phyloP scores from a whole-genome alignment of 2,113 vertebrate species.

The Oncorhynchus kisutch region DNA sequence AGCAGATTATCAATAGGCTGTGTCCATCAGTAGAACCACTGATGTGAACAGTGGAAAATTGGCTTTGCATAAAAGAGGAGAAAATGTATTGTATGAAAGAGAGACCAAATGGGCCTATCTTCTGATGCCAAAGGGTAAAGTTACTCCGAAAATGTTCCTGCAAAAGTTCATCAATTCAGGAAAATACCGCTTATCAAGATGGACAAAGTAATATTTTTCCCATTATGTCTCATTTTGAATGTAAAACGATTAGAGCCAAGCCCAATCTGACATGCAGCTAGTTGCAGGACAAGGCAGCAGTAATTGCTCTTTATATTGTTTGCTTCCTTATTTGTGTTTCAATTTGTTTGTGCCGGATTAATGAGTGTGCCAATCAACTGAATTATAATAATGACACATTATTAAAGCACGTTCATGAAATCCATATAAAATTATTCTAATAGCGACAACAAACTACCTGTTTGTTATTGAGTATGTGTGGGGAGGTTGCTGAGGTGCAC shows the following conservation, averaged over 20 bases:
- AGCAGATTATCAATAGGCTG: slow-evolving; percentile 5
- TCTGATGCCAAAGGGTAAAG: slow-evolving; percentile 24
- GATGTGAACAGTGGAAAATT: slow-evolving; percentile 52
- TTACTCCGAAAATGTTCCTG: neutral
- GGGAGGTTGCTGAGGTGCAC: neutral
- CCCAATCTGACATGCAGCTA: neutral
- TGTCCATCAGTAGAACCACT: slow-evolving; percentile 19
- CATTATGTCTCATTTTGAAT: neutral
- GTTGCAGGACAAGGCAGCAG: neutral
- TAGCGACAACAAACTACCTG: neutral
- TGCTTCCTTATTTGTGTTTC: slow-evolving; percentile 1
- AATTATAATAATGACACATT: neutral
- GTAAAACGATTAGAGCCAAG: neutral
- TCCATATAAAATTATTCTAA: neutral
- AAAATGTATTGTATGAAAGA: slow-evolving; percentile 40
- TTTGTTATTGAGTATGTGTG: neutral
- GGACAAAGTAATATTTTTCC: neutral
- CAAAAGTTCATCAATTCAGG: neutral
- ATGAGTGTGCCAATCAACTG: slow-evolving; percentile 1
- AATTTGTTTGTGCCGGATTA: neutral
- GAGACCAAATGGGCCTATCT: slow-evolving; percentile 42
- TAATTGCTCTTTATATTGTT: neutral
- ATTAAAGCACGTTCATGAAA: neutral
- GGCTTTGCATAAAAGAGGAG: slow-evolving; percentile 37
- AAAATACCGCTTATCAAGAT: neutral